phyloP scores from a whole-genome alignment of 1,140 invertebrate genomes.

The Dryas iulia region DNA sequence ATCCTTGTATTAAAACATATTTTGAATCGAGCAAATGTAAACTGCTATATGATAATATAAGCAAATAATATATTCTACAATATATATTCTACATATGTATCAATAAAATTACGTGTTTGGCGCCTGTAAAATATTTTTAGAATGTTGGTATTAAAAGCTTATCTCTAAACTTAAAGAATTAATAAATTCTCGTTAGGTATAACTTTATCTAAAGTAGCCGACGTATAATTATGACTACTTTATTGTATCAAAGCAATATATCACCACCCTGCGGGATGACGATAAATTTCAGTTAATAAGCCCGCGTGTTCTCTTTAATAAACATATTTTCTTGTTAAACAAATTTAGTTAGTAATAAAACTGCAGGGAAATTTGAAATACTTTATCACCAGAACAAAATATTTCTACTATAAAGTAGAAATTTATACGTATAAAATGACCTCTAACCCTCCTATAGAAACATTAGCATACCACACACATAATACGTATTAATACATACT shows the following conservation, averaged over 20 bases:
- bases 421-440: not conserved
- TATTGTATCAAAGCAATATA: not conserved
- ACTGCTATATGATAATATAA: too few relatives aligned
- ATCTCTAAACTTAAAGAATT: not conserved
- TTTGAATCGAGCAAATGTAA: too few relatives aligned
- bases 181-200: not conserved
- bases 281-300: conserved; percentile 2
- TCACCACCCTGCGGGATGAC: not conserved
- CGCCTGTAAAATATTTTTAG: not conserved
- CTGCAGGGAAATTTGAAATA: not conserved
- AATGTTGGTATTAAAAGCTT: not conserved
- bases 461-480: conserved; percentile 3
- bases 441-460: conserved; percentile 3
- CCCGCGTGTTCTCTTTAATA: not conserved
- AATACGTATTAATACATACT: conserved; percentile 17
- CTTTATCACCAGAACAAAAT: not conserved
- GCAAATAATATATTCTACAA: too few relatives aligned
- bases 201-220: not conserved
- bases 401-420: too few relatives aligned
- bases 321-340: conserved; percentile 1
- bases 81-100: too few relatives aligned
- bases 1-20: too few relatives aligned
- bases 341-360: not conserved
- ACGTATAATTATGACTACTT: not conserved
- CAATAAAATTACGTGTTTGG: not conserved